phyloP scores from a whole-genome alignment of 2,888 invertebrate genomes.

The Penaeus monodon region DNA sequence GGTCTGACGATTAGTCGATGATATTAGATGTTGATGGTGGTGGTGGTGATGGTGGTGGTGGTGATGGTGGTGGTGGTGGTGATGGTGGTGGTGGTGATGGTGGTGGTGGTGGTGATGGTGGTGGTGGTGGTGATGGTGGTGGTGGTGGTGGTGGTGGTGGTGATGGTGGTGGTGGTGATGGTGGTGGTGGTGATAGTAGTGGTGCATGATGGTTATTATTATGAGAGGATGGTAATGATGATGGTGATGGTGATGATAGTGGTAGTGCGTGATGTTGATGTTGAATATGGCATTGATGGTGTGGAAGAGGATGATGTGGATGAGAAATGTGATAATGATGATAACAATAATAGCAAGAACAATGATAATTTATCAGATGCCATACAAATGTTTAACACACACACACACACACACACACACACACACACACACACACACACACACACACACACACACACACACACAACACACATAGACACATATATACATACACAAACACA shows the following conservation, averaged over 20 bases:
- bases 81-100: background rate
- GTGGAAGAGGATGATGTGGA: background rate
- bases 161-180: background rate
- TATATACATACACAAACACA: too few relatives aligned
- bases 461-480: too few relatives aligned
- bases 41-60: background rate
- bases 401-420: background rate
- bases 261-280: background rate
- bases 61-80: background rate
- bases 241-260: slow-evolving; percentile 3
- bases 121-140: background rate
- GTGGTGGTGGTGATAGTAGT: background rate
- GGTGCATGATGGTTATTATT: background rate
- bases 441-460: too few relatives aligned
- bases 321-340: background rate
- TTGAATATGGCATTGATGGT: background rate
- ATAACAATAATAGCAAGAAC: background rate
- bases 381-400: background rate
- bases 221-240: background rate
- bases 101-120: background rate
- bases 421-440: too few relatives aligned
- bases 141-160: background rate
- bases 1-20: background rate
- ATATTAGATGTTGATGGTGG: background rate
- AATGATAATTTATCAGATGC: background rate